These are phyloP conservation scores for Diachrysia chrysitis DNA, from an alignment of 2,888 invertebrate species.

Conservation along the genomic window DNA sequence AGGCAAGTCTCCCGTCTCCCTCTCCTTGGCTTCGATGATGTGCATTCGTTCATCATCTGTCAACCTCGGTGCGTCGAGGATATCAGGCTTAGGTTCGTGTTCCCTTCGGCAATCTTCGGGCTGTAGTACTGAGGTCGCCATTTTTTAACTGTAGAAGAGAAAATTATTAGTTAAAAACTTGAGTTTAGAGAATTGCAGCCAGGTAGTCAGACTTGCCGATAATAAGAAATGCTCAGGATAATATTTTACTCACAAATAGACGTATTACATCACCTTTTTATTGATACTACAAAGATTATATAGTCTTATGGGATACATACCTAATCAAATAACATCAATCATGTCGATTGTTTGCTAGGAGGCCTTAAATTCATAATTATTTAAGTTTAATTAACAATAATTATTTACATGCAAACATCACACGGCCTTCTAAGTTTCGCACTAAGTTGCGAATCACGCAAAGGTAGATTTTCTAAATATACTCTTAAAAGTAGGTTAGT, in stretches of 20 bases:
- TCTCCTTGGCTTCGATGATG: slow-evolving; percentile 77
- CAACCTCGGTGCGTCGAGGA: slow-evolving; percentile 71
- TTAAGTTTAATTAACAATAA: slow-evolving; percentile 8
- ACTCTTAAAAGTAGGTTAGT: slow-evolving; percentile 25
- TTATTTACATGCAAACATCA: slow-evolving; percentile 23
- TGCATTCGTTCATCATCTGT: slow-evolving; percentile 80
- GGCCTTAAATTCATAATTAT: slow-evolving; percentile 1
- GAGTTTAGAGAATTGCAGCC: too few relatives aligned
- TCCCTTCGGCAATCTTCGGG: slow-evolving; percentile 80
- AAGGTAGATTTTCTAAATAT: slow-evolving; percentile 29
- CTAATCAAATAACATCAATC: background rate
- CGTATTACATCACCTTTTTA: background rate
- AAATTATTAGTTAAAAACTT: background rate
- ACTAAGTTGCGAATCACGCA: slow-evolving; percentile 33
- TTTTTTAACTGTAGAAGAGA: slow-evolving; percentile 63
- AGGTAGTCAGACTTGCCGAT: background rate
- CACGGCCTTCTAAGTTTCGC: slow-evolving; percentile 44
- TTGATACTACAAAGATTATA: background rate
- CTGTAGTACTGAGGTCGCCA: slow-evolving; percentile 86
- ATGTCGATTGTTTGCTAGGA: background rate
- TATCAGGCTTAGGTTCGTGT: slow-evolving; percentile 75
- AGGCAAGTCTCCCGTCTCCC: slow-evolving; percentile 84
- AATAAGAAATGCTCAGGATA: too few relatives aligned
- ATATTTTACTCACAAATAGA: background rate
- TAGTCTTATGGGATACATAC: background rate